A percentile compares a stretch with the other conserved stretches of the same genome.
These are phyloP conservation scores for Drosophila quadrilineata DNA, from an alignment of 1,140 invertebrate genomes.

Conservation along the genomic window DNA sequence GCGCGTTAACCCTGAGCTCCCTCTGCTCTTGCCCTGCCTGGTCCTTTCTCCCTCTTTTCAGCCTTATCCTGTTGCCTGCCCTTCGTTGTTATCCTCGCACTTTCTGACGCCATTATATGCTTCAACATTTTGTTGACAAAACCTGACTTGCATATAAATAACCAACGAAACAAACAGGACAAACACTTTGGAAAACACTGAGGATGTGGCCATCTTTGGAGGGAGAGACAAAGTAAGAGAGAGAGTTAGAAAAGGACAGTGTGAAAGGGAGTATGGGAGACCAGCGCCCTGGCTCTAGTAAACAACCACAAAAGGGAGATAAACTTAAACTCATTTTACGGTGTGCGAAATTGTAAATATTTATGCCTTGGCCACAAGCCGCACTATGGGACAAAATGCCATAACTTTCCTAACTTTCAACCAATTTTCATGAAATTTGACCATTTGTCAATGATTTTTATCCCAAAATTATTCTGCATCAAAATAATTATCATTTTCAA, in stretches of 20 bases:
- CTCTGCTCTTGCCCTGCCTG: not conserved
- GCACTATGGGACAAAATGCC: conserved; percentile 33
- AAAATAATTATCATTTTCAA: not conserved
- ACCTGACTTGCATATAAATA: conserved; percentile 79
- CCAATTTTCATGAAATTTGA: no score
- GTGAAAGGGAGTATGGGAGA: no score
- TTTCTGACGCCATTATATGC: conserved; percentile 66
- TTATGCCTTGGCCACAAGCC: conserved; percentile 43
- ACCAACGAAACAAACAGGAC: conserved; percentile 65
- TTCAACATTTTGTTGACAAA: conserved; percentile 50
- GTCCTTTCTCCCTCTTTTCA: not conserved
- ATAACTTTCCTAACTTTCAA: not conserved
- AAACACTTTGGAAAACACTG: conserved; percentile 25
- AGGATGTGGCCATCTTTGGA: no score
- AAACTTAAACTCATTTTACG: conserved; percentile 78
- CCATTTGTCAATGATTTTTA: not conserved
- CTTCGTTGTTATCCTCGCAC: no score
- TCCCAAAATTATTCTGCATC: not conserved
- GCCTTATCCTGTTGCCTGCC: not conserved
- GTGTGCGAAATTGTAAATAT: conserved; percentile 77
- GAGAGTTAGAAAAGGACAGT: no score
- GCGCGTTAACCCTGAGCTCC: conserved; percentile 38
- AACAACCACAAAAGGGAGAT: conserved; percentile 77
- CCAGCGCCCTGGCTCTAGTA: conserved; percentile 57
- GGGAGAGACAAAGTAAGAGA: no score